These are phyloP conservation scores for Prorops nasuta DNA, from an alignment of 1,140 invertebrate genomes.

Conservation along the genomic window DNA sequence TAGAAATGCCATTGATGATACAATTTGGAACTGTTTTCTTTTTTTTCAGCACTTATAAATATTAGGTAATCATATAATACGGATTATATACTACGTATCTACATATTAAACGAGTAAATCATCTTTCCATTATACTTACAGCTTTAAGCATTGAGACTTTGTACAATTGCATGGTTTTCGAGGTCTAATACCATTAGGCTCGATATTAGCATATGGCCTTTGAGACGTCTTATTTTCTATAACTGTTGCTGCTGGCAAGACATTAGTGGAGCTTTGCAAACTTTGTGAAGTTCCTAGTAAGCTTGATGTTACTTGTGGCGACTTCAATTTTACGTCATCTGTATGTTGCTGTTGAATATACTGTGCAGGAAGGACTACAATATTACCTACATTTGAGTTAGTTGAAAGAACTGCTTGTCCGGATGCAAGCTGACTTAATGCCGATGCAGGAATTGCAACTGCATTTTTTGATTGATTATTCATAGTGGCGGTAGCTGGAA, in stretches of 20 bases:
- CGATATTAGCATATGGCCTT: conserved; percentile 45
- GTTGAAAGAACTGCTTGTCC: conserved; percentile 60
- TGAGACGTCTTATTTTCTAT: conserved; percentile 40
- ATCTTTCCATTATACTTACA: conserved; percentile 75
- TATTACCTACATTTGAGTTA: conserved; percentile 54
- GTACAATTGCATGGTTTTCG: conserved; percentile 98
- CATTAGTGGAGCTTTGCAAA: conserved; percentile 36
- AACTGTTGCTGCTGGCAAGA: conserved; percentile 31
- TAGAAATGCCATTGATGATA: too few relatives aligned
- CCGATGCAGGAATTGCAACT: conserved; percentile 51
- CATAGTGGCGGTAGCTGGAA: conserved; percentile 47
- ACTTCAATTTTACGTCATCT: conserved; percentile 44
- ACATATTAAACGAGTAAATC: too few relatives aligned
- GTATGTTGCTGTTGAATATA: conserved; percentile 55
- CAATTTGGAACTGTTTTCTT: too few relatives aligned
- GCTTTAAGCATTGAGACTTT: conserved; percentile 97
- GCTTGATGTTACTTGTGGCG: conserved; percentile 36
- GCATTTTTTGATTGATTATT: conserved; percentile 42
- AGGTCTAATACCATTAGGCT: conserved; percentile 72
- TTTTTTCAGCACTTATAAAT: too few relatives aligned
- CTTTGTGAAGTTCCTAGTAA: conserved; percentile 44
- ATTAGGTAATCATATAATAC: too few relatives aligned
- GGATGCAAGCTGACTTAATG: conserved; percentile 55
- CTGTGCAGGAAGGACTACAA: conserved; percentile 63
- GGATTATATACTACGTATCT: too few relatives aligned